Evolutionary conservation across 1,140 invertebrate genomes (phyloP).

Genomic region (Lycorma delicatula): DNA sequence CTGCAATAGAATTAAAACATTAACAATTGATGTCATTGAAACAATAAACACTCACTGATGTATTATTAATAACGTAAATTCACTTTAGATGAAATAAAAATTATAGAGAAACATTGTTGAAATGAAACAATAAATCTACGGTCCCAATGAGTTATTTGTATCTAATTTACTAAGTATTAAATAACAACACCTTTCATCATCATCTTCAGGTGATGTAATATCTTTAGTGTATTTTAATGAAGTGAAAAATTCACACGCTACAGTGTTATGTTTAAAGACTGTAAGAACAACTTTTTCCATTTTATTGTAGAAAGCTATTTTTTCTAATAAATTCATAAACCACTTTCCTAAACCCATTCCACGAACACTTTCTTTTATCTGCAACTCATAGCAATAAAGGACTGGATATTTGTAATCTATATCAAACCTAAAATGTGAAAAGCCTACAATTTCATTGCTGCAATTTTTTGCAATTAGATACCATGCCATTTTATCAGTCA

Average conservation of each 20-base stretch:
- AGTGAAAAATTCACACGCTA: constrained; percentile 56
- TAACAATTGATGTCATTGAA: no score
- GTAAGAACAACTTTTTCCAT: constrained; percentile 74
- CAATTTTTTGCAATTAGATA: constrained; percentile 53
- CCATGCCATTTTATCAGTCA: constrained; percentile 59
- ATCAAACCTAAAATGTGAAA: constrained; percentile 74
- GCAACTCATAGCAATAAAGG: constrained; percentile 80
- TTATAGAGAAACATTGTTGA: no score
- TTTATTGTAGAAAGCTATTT: constrained; percentile 57
- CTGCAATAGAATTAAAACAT: no score
- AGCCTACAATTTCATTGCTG: constrained; percentile 49
- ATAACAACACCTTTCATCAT: no score
- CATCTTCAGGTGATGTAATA: constrained; percentile 25
- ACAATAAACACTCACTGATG: no score
- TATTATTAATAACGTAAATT: no score
- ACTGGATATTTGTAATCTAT: constrained; percentile 66
- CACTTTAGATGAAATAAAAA: no score
- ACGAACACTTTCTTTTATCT: constrained; percentile 53
- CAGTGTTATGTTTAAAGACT: constrained; percentile 65
- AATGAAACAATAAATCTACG: no score
- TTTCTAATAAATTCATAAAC: constrained; percentile 66
- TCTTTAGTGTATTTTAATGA: constrained; percentile 26
- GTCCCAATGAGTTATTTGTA: no score
- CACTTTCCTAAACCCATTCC: constrained; percentile 70
- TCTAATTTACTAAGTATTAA: no score